Percentiles rank a stretch among this genome's conserved stretches.
Evolutionary conservation across 2,888 invertebrate species (phyloP).

Genomic region (Drosophila monieri): DNA sequence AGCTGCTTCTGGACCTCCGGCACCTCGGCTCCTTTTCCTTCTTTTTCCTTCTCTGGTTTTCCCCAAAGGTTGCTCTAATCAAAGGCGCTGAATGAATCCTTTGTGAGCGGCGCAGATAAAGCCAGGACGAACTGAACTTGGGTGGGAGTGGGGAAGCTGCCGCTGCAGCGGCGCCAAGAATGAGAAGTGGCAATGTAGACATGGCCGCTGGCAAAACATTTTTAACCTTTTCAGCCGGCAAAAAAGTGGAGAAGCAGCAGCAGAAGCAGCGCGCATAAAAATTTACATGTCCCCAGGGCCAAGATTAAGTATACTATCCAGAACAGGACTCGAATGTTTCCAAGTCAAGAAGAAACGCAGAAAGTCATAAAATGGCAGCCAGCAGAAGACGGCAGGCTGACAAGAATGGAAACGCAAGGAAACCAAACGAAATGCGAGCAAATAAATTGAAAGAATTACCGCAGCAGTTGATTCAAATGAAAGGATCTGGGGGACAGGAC

Average conservation of each 20-base stretch:
- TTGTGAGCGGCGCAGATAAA: slow-evolving; percentile 77
- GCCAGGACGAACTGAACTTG: slow-evolving; percentile 29
- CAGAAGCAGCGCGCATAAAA: slow-evolving; percentile 69
- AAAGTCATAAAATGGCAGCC: slow-evolving; percentile 67
- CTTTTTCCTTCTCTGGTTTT: slow-evolving; percentile 19
- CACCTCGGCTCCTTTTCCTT: slow-evolving; percentile 6
- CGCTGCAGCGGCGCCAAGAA: slow-evolving; percentile 42
- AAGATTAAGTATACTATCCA: slow-evolving; percentile 78
- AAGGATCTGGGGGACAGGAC: slow-evolving; percentile 65
- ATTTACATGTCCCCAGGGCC: slow-evolving; percentile 82
- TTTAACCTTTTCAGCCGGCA: slow-evolving; percentile 68
- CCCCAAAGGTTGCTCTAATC: slow-evolving; percentile 79
- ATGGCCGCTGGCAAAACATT: slow-evolving; percentile 73
- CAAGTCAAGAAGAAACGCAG: slow-evolving; percentile 56
- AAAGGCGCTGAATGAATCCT: slow-evolving; percentile 80
- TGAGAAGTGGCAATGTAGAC: slow-evolving; percentile 77
- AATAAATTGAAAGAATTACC: slow-evolving; percentile 81
- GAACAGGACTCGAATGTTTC: slow-evolving; percentile 4
- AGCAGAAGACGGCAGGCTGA: slow-evolving; percentile 15
- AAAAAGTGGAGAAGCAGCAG: slow-evolving; percentile 27
- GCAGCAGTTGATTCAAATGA: slow-evolving; percentile 80
- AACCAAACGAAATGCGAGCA: slow-evolving; percentile 61
- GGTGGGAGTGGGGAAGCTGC: background rate
- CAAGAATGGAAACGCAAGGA: slow-evolving; percentile 27
- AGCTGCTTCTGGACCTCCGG: slow-evolving; percentile 5